Percentiles rank a stretch among this genome's conserved stretches.
Conservation (phyloP, 1,140 invertebrate species). For the Nautilus pompilius region DNA sequence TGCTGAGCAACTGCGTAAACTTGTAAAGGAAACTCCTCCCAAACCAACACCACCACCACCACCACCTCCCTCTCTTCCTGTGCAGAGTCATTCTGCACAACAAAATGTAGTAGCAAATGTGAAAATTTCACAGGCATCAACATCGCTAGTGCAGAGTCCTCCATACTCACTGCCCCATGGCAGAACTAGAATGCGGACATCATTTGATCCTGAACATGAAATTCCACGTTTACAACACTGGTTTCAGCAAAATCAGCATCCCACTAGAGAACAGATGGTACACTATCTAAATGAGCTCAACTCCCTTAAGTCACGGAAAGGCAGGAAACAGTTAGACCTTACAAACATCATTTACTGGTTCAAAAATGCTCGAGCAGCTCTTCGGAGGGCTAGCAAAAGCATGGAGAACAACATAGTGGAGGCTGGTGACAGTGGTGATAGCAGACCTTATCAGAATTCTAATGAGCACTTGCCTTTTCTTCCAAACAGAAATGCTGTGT, state of each 20-base stretch:
- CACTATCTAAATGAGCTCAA: conserved; percentile 93
- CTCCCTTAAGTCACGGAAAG: conserved; percentile 82
- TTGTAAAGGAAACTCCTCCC: not conserved
- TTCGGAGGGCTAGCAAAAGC: conserved; percentile 67
- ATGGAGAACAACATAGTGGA: conserved; percentile 10
- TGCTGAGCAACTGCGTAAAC: conserved; percentile 43
- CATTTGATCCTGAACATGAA: conserved; percentile 92
- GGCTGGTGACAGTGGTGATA: conserved; percentile 11
- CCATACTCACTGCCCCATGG: conserved; percentile 22
- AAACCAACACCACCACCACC: conserved; percentile 8
- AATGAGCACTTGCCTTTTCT: conserved; percentile 22
- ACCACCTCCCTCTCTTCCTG: not conserved
- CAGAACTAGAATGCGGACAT: conserved; percentile 61
- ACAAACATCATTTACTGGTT: conserved; percentile 99
- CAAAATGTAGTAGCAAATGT: conserved; percentile 9
- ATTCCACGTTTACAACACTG: conserved; percentile 90
- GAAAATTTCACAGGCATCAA: conserved; percentile 9
- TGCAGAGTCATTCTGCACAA: not conserved
- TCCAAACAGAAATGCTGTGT: conserved; percentile 47
- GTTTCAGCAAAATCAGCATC: conserved; percentile 94
- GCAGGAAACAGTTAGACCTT: conserved; percentile 85
- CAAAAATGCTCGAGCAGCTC: conserved; percentile 94
- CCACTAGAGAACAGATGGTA: conserved; percentile 76
- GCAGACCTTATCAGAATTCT: not conserved
- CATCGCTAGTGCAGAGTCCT: conserved; percentile 10